phyloP scores from a whole-genome alignment of 2,797 vertebrate species.

The Odontamblyopus lacepedii region DNA sequence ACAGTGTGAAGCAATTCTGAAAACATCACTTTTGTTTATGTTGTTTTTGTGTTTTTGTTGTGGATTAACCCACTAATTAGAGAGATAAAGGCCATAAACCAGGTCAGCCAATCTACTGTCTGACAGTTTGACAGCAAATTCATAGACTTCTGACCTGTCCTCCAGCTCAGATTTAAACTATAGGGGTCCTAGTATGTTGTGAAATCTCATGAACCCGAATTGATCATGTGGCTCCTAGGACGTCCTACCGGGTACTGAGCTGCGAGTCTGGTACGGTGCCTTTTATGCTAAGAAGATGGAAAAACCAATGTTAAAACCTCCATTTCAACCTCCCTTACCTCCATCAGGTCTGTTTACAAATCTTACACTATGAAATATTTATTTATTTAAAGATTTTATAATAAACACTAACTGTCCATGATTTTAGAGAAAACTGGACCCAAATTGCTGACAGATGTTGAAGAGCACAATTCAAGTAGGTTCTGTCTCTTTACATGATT shows the following conservation, averaged over 20 bases:
- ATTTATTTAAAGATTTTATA: too few species aligned
- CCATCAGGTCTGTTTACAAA: conserved; percentile 53
- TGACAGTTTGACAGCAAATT: too few species aligned
- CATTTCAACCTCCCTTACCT: conserved; percentile 54
- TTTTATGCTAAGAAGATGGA: conserved; percentile 99
- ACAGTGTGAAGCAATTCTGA: too few species aligned
- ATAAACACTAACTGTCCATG: not conserved
- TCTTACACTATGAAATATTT: not conserved
- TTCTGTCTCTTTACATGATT: not conserved
- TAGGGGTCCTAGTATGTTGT: too few species aligned
- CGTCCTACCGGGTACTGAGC: conserved; percentile 88
- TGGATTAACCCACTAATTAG: too few species aligned
- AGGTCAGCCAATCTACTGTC: too few species aligned
- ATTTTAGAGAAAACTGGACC: conserved; percentile 28
- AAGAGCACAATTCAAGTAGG: conserved; percentile 59
- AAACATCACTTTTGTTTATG: too few species aligned
- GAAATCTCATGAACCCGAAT: too few species aligned
- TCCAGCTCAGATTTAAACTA: too few species aligned
- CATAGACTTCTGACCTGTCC: too few species aligned
- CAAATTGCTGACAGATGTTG: conserved; percentile 20
- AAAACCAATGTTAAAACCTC: conserved; percentile 86
- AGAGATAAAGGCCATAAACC: too few species aligned
- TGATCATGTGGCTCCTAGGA: conserved; percentile 68
- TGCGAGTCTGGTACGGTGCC: conserved; percentile 97
- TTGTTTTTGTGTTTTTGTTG: too few species aligned